These are phyloP conservation scores for Diaprepes abbreviatus DNA, from an alignment of 2,888 invertebrate species.

Conservation along the genomic window DNA sequence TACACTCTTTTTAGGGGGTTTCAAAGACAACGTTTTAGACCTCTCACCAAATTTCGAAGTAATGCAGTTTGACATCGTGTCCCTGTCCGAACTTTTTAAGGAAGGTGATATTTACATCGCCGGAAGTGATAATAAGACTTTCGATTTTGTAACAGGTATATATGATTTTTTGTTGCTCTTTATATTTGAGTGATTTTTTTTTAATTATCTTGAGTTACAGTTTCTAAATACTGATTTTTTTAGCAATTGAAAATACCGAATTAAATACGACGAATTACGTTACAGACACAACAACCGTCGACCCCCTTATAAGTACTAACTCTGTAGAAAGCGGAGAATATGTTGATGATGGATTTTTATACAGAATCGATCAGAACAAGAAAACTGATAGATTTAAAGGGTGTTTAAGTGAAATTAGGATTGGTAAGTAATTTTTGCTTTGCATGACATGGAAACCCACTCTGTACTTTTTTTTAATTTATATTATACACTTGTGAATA, in stretches of 20 bases:
- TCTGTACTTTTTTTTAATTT: no score
- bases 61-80: constrained; percentile 68
- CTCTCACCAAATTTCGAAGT: constrained; percentile 70
- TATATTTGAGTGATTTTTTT: neutral
- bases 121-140: constrained; percentile 66
- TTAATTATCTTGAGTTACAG: neutral
- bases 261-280: constrained; percentile 61
- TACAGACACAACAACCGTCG: constrained; percentile 62
- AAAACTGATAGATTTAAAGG: constrained; percentile 62
- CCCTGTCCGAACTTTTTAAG: constrained; percentile 68
- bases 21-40: constrained; percentile 70
- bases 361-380: constrained; percentile 62
- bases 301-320: constrained; percentile 59
- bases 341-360: constrained; percentile 57
- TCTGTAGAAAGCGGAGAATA: constrained; percentile 60
- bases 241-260: constrained; percentile 60
- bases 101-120: constrained; percentile 70
- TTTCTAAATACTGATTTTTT: constrained; percentile 17
- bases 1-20: constrained; percentile 58
- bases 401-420: constrained; percentile 49
- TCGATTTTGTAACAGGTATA: constrained; percentile 57
- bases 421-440: constrained; percentile 28
- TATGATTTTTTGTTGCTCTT: no score
- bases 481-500: no score
- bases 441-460: neutral